Conservation (phyloP, 2,113 vertebrate genomes). For the Xyrauchen texanus region DNA sequence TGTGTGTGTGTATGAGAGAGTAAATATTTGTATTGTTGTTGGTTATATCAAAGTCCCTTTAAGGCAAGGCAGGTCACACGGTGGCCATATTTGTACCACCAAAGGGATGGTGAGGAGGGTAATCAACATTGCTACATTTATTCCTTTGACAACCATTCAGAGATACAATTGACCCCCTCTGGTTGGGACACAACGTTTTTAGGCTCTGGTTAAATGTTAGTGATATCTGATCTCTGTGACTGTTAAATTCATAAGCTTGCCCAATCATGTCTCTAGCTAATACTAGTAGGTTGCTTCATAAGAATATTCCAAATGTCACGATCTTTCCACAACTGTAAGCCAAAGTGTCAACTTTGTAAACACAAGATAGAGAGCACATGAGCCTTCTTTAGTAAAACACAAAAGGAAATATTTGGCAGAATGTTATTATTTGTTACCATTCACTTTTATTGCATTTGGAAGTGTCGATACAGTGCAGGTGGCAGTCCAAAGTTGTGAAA, state of each 20-base stretch:
- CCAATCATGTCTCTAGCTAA: slow-evolving; percentile 27
- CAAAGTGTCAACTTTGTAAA: slow-evolving; percentile 52
- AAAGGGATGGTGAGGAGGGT: slow-evolving; percentile 45
- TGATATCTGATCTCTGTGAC: neutral
- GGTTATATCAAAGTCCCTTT: no score
- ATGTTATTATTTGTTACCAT: no score
- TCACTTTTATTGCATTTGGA: no score
- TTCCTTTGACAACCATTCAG: slow-evolving; percentile 54
- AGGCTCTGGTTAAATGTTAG: slow-evolving; percentile 3
- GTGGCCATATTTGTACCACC: no score
- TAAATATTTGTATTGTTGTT: neutral
- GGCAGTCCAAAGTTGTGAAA: no score
- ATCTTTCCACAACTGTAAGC: slow-evolving; percentile 41
- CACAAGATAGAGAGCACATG: slow-evolving; percentile 23
- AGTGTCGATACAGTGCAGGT: no score
- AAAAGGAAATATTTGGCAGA: no score
- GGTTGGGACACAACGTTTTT: slow-evolving; percentile 9
- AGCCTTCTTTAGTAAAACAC: neutral
- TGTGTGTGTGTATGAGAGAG: neutral
- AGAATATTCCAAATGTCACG: slow-evolving; percentile 37
- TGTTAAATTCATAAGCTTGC: neutral
- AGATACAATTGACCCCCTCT: slow-evolving; percentile 15
- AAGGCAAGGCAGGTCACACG: no score
- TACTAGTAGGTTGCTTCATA: slow-evolving; percentile 2
- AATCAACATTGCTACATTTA: slow-evolving; percentile 69